A percentile compares a stretch with the other conserved stretches of the same genome.
These are phyloP conservation scores for Buceros bicornis DNA, from an alignment of 2,797 vertebrate genomes.

Conservation along the genomic window DNA sequence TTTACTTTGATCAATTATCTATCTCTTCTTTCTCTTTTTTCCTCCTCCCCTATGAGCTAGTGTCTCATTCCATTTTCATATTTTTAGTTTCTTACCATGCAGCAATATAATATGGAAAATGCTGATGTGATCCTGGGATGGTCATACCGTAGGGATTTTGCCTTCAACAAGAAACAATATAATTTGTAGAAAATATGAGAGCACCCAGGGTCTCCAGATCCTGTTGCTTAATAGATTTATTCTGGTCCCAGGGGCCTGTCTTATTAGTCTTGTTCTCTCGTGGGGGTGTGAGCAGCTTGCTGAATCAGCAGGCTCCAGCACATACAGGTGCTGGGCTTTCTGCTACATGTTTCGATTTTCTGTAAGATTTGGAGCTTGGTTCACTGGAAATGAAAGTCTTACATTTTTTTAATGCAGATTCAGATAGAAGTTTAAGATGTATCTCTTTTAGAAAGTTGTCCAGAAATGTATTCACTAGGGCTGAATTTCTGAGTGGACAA, in stretches of 20 bases:
- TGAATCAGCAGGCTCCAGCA: neutral
- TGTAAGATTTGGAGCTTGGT: neutral
- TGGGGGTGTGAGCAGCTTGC: neutral
- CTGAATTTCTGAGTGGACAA: neutral
- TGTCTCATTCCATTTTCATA: neutral
- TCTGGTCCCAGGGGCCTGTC: slow-evolving; percentile 32
- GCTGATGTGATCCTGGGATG: neutral
- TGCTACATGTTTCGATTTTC: neutral
- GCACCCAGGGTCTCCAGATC: slow-evolving; percentile 15
- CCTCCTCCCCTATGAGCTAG: accelerated
- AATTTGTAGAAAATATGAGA: slow-evolving; percentile 47
- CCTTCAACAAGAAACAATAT: slow-evolving; percentile 32
- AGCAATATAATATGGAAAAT: neutral
- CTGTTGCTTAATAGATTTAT: slow-evolving; percentile 64
- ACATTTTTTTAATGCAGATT: neutral
- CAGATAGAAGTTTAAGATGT: neutral
- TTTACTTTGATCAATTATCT: neutral
- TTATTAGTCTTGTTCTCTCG: neutral
- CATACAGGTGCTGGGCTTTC: neutral
- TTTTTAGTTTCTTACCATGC: neutral
- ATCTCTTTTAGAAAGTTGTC: neutral
- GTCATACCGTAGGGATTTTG: neutral
- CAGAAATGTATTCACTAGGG: neutral
- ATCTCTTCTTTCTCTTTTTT: no score
- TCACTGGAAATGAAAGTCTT: neutral